Base-by-base conservation (phyloP, 2,113 vertebrate genomes). In the Odobenus rosmarus region DNA sequence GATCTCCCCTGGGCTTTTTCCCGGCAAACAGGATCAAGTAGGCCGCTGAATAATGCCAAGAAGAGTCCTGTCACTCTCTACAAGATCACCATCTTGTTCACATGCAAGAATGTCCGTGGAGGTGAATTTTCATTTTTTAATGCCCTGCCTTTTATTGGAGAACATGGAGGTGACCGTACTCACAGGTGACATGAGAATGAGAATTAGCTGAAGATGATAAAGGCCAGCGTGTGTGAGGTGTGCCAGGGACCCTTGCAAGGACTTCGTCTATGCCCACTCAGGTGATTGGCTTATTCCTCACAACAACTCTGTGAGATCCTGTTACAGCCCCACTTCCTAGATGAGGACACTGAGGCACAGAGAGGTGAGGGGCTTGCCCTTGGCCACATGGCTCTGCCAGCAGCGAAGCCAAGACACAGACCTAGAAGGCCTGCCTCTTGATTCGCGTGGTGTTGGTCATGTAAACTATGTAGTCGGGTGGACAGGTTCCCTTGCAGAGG, bases 391-490 rank as follows among this genome's bases (percentile, higher is more conserved):
- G 64, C 51, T 82, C n/a, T 81, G 49, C 55, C 51, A 55, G 2
- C 36, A 18, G 19, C 14, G 39, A 69, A 89, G 72, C 61, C 59
- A 72, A 12, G 33, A 36, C 16, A 1, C 23, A 88, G 85, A 39
- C 42, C 10, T 9, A 1, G 26, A 33, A 57, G 8, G 12, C 26
- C 81, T 64, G 6, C 51, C 46, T 84, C 46, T 53, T 24, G 42
- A 10, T 21, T 13, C 24, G 31, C 15, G 51, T 19, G 28, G 15
- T 24, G 13, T 9, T 15, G 24, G n/a, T 71, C 59, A 5, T 9
- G 67, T 91, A 51, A 67, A 33, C 51, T 16, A 0, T 1, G 6
- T 1, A 33, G 16, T 3, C 2, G 1, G 21, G 2, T 55, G 51
- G 14, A 26, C 21, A 33, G 71, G 49, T 13, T 28, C 28, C 5